Base-by-base conservation (phyloP, 1,140 invertebrate genomes). In the Cephus cinctus region DNA sequence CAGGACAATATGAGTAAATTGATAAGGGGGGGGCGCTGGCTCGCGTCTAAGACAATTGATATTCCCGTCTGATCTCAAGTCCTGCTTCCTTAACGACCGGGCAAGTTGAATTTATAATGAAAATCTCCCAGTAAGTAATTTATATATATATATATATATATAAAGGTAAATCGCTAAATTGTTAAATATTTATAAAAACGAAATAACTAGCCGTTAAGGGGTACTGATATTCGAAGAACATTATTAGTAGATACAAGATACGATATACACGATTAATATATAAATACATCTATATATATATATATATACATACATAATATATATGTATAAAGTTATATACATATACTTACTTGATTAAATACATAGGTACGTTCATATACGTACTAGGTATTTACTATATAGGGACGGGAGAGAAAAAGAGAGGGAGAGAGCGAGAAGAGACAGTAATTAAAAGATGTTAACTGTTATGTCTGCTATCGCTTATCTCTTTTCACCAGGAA, bases 161-260 rank as follows among this genome's bases (percentile, higher is more conserved):
- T 38, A 55, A 16, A 42, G 14, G 45, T 45, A 59, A 8, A 46
- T 49, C 52, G 47, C 54, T 60, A 50, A 59, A 54, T 66, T 63
- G 57, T 66, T 66, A 53, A 63, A 59, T 66, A 66, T 63, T 66
- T 66, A 43, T 63, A 63, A 61, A 34, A 23, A 46, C 32, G 38
- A 38, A 25, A 32, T 31, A 20, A 15, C 4, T 43, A n/a, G 12
- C 19, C 32, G 23, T 19, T 30, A 30, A 49, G n/a, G 20, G n/a
- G 38, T 43, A 41, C 5, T 9, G 23, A 32, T 18, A 38, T 27
- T 38, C 50, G 56, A 53, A 59, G 57, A 31, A 40, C 23, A 43
- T 50, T 57, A 36, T 36, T 36, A 45, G 46, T 59, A 61, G 56
- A 50, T 43, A 52, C 54, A 52, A 59, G 32, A 34, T 47, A 57